These are phyloP conservation scores for Aplocera efformata DNA, from an alignment of 2,888 invertebrate genomes.

Conservation along the genomic window DNA sequence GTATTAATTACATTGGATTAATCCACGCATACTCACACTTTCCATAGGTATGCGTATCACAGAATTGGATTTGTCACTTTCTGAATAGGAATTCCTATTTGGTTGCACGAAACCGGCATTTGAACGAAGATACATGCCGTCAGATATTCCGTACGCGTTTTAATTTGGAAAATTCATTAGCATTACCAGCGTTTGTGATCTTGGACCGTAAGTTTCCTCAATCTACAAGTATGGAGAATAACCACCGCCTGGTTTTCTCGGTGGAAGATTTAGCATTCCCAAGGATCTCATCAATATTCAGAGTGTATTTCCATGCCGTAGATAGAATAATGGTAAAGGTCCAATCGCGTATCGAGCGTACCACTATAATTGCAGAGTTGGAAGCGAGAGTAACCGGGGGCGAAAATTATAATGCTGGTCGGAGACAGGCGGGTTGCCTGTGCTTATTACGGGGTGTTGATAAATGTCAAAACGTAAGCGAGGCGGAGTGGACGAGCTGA, in stretches of 20 bases:
- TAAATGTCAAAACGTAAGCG: conserved; percentile 47
- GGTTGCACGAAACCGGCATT: conserved; percentile 2
- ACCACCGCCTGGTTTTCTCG: conserved; percentile 38
- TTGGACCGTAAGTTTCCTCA: conserved; percentile 36
- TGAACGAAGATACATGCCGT: not conserved
- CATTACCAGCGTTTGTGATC: not conserved
- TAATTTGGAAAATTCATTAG: conserved; percentile 11
- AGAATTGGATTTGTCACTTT: conserved; percentile 18
- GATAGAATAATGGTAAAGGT: conserved; percentile 30
- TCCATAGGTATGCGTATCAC: conserved; percentile 12
- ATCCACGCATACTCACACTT: conserved; percentile 22
- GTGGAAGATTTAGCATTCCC: conserved; percentile 40
- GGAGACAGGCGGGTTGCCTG: conserved; percentile 33
- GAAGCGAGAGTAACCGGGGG: conserved; percentile 43
- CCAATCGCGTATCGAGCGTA: conserved; percentile 40
- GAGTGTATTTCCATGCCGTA: conserved; percentile 48
- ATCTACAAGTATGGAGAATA: conserved; percentile 38
- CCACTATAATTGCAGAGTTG: conserved; percentile 49
- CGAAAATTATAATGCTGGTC: conserved; percentile 41
- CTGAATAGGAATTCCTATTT: conserved; percentile 20
- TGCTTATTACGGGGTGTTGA: conserved; percentile 47
- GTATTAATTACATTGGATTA: too few relatives aligned
- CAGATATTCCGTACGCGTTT: conserved; percentile 4
- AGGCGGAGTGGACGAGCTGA: conserved; percentile 3
- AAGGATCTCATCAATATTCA: conserved; percentile 58